Evolutionary conservation across 2,797 vertebrate species (phyloP).

Genomic region (Heterohyrax brucei): DNA sequence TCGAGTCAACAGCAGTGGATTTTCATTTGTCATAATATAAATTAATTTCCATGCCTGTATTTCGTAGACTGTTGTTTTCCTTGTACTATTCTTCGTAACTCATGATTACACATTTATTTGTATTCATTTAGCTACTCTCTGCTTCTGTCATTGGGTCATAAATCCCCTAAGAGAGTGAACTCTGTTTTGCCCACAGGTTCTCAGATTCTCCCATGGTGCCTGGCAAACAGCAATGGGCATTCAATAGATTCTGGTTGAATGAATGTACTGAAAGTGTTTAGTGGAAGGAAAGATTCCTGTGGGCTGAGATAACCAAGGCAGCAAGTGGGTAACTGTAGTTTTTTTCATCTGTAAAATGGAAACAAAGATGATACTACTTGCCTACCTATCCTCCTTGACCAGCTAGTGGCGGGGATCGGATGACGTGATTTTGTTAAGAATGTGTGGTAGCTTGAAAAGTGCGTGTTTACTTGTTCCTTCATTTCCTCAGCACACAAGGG

Average conservation of each 20-base stretch:
- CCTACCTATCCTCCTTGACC: background rate
- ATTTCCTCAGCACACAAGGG: background rate
- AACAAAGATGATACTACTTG: background rate
- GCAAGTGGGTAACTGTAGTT: background rate
- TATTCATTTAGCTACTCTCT: background rate
- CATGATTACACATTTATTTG: background rate
- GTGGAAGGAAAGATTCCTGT: background rate
- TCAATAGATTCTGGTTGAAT: background rate
- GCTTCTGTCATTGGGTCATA: background rate
- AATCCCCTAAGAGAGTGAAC: background rate
- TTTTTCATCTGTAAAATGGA: background rate
- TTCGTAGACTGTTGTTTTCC: background rate
- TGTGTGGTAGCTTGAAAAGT: background rate
- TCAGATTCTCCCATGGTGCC: fast-evolving
- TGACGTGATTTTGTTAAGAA: background rate
- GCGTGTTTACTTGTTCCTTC: fast-evolving
- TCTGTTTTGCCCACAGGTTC: background rate
- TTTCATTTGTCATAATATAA: background rate
- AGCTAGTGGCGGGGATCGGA: fast-evolving
- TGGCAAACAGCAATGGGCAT: background rate
- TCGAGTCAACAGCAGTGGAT: too few species aligned
- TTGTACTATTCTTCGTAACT: background rate
- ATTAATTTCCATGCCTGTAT: background rate
- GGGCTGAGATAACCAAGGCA: background rate
- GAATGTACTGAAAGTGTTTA: background rate